Percentiles rank a stretch among this genome's conserved stretches.
These are phyloP conservation scores for Pangasius macronema DNA, from an alignment of 2,797 vertebrate species.

Conservation along the genomic window DNA sequence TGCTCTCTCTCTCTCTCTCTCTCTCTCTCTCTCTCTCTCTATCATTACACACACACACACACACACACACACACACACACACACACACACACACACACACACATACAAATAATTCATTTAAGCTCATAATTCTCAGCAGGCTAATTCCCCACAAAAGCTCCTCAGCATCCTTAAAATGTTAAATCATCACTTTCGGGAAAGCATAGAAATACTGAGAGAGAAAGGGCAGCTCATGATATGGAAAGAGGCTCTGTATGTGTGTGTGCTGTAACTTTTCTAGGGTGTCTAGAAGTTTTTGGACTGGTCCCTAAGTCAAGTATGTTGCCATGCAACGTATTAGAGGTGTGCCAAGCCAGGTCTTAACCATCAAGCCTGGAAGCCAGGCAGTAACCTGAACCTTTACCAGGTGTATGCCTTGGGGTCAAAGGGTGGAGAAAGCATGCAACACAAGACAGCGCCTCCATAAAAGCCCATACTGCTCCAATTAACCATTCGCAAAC, in stretches of 20 bases:
- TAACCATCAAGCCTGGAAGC: constrained; percentile 84
- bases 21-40: constrained; percentile 30
- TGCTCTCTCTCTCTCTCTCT: constrained; percentile 36
- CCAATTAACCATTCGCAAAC: constrained; percentile 76
- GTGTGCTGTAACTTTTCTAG: constrained; percentile 65
- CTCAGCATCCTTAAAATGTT: constrained; percentile 74
- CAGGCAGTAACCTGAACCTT: constrained; percentile 88
- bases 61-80: constrained; percentile 25
- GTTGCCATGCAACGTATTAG: constrained; percentile 81
- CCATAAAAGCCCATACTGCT: constrained; percentile 75
- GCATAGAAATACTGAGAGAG: constrained; percentile 36
- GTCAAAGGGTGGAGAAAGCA: constrained; percentile 85
- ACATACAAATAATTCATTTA: constrained; percentile 71
- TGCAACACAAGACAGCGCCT: constrained; percentile 72
- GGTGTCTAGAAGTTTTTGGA: constrained; percentile 63
- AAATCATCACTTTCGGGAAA: constrained; percentile 73
- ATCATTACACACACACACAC: constrained; percentile 20
- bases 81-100: constrained; percentile 38
- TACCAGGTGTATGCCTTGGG: constrained; percentile 96
- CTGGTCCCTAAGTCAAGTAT: constrained; percentile 73
- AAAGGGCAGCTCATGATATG: constrained; percentile 46
- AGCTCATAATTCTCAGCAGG: constrained; percentile 74
- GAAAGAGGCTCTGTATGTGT: neutral
- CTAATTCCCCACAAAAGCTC: constrained; percentile 74
- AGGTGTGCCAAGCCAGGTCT: constrained; percentile 83